Percentiles rank a stretch among this genome's conserved stretches.
Evolutionary conservation across 2,113 vertebrate species (phyloP).

Genomic region (Lethenteron reissneri): DNA sequence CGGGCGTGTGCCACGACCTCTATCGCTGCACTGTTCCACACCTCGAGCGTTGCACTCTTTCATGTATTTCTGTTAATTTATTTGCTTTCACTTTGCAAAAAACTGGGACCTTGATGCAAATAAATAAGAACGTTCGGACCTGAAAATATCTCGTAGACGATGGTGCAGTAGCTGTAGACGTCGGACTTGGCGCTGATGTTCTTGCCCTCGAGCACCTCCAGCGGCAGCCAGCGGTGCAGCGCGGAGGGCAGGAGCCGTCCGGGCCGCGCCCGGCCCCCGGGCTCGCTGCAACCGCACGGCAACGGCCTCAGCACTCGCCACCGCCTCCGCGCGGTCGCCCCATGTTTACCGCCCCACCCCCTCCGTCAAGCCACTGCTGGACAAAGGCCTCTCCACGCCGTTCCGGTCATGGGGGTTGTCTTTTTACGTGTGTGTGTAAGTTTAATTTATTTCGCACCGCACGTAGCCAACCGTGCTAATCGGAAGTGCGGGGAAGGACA

Average conservation of each 20-base stretch:
- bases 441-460: too few relatives aligned
- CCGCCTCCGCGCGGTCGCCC: neutral
- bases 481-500: neutral
- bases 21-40: too few relatives aligned
- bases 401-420: too few relatives aligned
- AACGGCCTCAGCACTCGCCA: neutral
- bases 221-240: constrained; percentile 29
- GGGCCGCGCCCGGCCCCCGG: neutral
- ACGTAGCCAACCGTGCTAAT: neutral
- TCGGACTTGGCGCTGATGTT: constrained; percentile 21
- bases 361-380: too few relatives aligned
- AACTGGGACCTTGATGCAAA: too few relatives aligned
- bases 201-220: constrained; percentile 21
- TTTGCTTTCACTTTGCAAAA: neutral
- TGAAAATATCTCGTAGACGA: constrained; percentile 29
- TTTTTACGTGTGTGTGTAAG: too few relatives aligned
- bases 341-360: too few relatives aligned
- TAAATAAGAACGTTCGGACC: constrained; percentile 14
- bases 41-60: too few relatives aligned
- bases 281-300: neutral
- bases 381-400: too few relatives aligned
- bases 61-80: too few relatives aligned
- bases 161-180: constrained; percentile 27
- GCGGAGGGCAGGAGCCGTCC: constrained; percentile 14
- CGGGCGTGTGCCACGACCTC: too few relatives aligned